Base-by-base conservation (phyloP, 2,113 vertebrate genomes). In the Calypte anna region DNA sequence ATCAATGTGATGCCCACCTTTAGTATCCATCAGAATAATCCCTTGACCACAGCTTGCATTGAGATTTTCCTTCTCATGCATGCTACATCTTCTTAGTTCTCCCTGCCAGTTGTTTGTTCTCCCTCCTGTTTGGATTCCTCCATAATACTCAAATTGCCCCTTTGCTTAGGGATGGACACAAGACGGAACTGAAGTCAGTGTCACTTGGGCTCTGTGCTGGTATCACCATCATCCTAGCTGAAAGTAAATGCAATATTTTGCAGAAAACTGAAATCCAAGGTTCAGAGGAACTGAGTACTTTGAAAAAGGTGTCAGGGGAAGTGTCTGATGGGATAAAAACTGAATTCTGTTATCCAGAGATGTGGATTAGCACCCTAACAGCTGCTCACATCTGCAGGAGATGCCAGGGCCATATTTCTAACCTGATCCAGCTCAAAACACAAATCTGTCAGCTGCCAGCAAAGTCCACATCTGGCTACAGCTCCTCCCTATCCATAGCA, bases 41-140 rank as follows among this genome's bases (percentile, higher is more conserved):
- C 20, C 1, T 0, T 50, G 44, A 43, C 28, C 0, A 1, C n/a
- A 36, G 8, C 38, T 86, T 64, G 40, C 3, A 1, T 0, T 54
- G 55, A 50, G 31, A 27, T 83, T 81, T 78, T 83, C 25, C 11
- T 83, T 81, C 38, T 61, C 12, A 1, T 48, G 14, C 24, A 48
- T 20, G 28, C 57, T 90, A 8, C 17, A 14, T 66, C 24, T 69
- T 90, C 46, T 43, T 43, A 57, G 64, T 30, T 74, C n/a, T 94
- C 31, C 43, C 70, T 64, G 23, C 9, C 22, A 55, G 14, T 14
- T 62, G 7, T 61, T 82, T 67, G n/a, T 31, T 70, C 46, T 62
- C 79, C 33, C 23, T 75, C 1, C 25, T 46, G 17, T 44, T 51
- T 62, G 21, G 4, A 51, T 73, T 80, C 36, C 57, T 92, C n/a